phyloP scores from a whole-genome alignment of 2,797 vertebrate genomes.

The Bradypodion ventrale region DNA sequence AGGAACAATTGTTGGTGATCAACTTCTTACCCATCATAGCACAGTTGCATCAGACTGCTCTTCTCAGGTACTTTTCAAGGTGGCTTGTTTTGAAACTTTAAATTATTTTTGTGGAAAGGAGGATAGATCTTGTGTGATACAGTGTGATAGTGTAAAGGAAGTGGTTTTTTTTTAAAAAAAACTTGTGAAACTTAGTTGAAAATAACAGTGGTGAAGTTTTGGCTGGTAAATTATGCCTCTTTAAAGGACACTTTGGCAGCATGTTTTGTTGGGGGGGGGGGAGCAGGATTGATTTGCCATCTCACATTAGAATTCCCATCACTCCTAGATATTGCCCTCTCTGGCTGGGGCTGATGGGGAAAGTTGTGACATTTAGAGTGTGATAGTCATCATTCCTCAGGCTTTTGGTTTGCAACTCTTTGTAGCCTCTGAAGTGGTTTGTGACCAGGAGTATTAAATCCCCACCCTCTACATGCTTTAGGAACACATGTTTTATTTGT shows the following conservation, averaged over 20 bases:
- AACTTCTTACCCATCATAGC: background rate
- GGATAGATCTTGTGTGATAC: background rate
- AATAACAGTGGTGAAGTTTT: background rate
- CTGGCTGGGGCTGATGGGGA: background rate
- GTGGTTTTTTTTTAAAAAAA: conserved; percentile 9
- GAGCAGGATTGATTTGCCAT: background rate
- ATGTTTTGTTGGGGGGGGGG: too few species aligned
- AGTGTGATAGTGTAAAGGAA: conserved; percentile 10
- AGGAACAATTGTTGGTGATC: background rate
- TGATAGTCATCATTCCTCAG: too few species aligned
- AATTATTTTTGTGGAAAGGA: background rate
- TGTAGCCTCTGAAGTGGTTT: too few species aligned
- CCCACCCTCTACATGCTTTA: too few species aligned
- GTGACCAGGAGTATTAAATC: too few species aligned
- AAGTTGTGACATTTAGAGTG: too few species aligned
- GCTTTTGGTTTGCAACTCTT: too few species aligned
- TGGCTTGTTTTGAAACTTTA: background rate
- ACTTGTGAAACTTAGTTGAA: background rate
- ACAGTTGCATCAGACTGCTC: background rate
- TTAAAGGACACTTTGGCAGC: background rate
- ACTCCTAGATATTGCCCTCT: too few species aligned
- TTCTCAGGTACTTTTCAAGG: background rate
- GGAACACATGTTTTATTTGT: too few species aligned
- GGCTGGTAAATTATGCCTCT: background rate
- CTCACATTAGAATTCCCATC: background rate